These are phyloP conservation scores for Parambassis ranga DNA, from an alignment of 2,797 vertebrate species.

Conservation along the genomic window DNA sequence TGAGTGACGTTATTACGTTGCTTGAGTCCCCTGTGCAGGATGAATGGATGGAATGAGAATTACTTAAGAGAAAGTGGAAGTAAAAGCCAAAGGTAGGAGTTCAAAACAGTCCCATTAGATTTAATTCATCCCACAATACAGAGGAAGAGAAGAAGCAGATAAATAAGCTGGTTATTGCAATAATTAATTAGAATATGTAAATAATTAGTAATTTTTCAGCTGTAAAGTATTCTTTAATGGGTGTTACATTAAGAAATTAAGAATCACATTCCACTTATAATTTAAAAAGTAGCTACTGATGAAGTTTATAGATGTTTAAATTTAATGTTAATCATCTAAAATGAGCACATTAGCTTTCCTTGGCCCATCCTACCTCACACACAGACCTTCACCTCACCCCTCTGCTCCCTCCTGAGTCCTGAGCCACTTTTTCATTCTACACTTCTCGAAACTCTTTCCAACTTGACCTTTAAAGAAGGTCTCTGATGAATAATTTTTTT, in stretches of 20 bases:
- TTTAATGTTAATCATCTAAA: neutral
- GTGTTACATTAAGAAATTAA: conserved; percentile 3
- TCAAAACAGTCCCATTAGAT: no score
- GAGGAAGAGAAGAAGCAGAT: no score
- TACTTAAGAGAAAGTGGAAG: no score
- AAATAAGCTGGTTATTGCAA: no score
- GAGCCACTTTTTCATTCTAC: neutral
- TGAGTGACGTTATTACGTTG: neutral
- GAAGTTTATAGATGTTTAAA: no score
- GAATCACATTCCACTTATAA: neutral
- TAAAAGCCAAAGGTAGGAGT: no score
- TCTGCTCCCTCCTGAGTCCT: neutral
- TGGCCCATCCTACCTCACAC: neutral
- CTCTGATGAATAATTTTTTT: conserved; percentile 9
- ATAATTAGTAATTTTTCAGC: neutral
- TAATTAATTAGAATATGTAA: no score
- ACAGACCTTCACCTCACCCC: neutral
- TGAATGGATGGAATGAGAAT: neutral
- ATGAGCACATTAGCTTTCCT: neutral
- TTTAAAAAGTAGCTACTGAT: no score
- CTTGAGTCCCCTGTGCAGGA: neutral
- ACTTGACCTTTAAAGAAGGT: conserved; percentile 33
- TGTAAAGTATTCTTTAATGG: conserved; percentile 16
- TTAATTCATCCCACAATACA: no score
- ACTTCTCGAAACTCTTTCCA: conserved; percentile 2